phyloP scores from a whole-genome alignment of 2,113 vertebrate genomes.

The Eubucco bourcierii region DNA sequence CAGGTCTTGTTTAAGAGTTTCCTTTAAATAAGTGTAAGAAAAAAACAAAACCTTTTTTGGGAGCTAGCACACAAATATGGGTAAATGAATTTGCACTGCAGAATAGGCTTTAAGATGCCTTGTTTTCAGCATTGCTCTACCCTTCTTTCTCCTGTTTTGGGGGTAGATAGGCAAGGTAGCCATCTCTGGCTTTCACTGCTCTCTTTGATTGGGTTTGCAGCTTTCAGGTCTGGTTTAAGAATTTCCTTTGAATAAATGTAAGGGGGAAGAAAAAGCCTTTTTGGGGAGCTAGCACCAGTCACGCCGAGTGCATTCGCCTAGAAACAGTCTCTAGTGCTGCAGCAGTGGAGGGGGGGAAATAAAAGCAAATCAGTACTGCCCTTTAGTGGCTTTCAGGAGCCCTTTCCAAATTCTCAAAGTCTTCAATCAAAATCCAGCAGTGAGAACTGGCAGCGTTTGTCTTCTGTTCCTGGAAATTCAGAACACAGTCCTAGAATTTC shows the following conservation, averaged over 20 bases:
- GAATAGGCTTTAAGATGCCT: background rate
- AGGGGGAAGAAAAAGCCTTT: background rate
- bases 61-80: background rate
- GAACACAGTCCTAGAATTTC: constrained; percentile 90
- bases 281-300: background rate
- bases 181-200: background rate
- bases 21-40: too few species aligned
- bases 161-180: background rate
- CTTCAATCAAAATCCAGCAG: constrained; percentile 78
- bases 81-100: background rate
- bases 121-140: background rate
- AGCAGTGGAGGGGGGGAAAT: too few species aligned
- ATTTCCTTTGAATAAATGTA: background rate
- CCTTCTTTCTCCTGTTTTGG: too few species aligned
- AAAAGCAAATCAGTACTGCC: background rate
- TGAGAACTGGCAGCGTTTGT: constrained; percentile 81
- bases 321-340: constrained; percentile 20
- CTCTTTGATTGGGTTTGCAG: background rate
- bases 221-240: background rate
- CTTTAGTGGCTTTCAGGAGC: constrained; percentile 50
- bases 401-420: constrained; percentile 67
- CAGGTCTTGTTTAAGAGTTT: too few species aligned
- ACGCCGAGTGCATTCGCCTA: background rate
- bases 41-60: too few species aligned
- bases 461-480: constrained; percentile 89